phyloP scores from a whole-genome alignment of 2,113 vertebrate species.

The Psilopogon haemacephalus region DNA sequence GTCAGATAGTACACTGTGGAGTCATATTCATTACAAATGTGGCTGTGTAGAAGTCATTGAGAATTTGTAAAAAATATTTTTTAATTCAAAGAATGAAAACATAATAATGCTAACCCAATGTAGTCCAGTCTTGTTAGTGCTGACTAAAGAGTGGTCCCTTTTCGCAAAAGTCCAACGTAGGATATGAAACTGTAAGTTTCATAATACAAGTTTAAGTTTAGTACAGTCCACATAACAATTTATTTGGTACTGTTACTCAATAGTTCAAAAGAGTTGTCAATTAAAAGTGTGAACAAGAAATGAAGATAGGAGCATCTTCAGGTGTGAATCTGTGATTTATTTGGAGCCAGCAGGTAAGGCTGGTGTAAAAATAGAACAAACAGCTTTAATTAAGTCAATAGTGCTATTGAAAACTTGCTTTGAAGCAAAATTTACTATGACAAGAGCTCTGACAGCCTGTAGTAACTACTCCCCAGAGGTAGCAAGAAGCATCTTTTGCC shows the following conservation, averaged over 20 bases:
- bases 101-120: background rate
- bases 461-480: background rate
- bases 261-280: conserved; percentile 7
- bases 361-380: conserved; percentile 18
- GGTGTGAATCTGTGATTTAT: conserved; percentile 48
- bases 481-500: background rate
- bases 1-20: background rate
- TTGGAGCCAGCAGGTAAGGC: conserved; percentile 13
- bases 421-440: background rate
- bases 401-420: background rate
- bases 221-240: background rate
- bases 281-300: conserved; percentile 53
- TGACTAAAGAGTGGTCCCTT: background rate
- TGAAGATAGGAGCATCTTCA: background rate
- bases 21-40: background rate
- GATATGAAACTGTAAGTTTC: background rate
- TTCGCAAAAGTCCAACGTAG: background rate
- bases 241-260: background rate
- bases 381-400: background rate
- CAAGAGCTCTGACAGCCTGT: background rate
- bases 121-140: background rate
- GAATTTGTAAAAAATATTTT: background rate
- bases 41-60: background rate
- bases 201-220: background rate
- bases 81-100: background rate